Evolutionary conservation across 2,113 vertebrate species (phyloP).

Genomic region (Channa argus): DNA sequence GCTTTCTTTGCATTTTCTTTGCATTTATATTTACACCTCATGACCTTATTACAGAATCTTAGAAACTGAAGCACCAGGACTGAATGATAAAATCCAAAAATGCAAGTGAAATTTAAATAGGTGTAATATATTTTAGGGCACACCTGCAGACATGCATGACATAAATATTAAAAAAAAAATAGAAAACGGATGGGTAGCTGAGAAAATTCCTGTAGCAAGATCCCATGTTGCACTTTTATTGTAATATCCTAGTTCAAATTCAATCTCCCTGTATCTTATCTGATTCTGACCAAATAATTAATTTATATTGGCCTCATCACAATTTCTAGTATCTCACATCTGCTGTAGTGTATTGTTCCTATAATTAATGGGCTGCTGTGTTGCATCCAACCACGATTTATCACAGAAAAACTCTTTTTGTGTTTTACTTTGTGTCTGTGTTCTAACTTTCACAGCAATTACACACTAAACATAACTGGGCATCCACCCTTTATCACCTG

Average conservation of each 20-base stretch:
- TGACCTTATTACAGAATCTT: too few relatives aligned
- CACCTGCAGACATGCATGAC: too few relatives aligned
- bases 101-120: too few relatives aligned
- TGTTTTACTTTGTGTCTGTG: not conserved
- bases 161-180: too few relatives aligned
- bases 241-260: not conserved
- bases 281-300: conserved; percentile 1
- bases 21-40: too few relatives aligned
- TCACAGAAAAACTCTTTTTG: not conserved
- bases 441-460: not conserved
- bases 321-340: conserved; percentile 4
- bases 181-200: too few relatives aligned
- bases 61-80: too few relatives aligned
- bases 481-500: not conserved
- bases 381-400: not conserved
- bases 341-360: not conserved
- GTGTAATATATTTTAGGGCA: too few relatives aligned
- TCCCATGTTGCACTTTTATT: too few relatives aligned
- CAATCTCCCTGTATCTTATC: conserved; percentile 30
- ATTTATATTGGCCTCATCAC: conserved; percentile 20
- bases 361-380: conserved; percentile 6
- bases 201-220: too few relatives aligned
- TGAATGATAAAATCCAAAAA: too few relatives aligned
- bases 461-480: not conserved
- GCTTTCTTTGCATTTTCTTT: too few relatives aligned